Evolutionary conservation across 2,888 invertebrate species (phyloP).

Genomic region (Epistrophe grossulariae): DNA sequence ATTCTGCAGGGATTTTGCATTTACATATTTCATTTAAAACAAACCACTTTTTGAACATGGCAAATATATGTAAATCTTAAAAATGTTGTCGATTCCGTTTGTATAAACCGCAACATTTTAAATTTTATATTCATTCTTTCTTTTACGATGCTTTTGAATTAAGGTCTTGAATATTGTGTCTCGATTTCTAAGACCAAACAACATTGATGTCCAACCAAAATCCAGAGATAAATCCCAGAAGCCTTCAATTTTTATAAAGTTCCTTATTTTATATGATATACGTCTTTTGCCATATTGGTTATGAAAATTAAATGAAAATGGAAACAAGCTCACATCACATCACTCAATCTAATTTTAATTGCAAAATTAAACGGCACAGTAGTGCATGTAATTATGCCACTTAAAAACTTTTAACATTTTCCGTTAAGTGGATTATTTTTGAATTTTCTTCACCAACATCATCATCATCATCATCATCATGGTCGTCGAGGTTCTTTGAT

Average conservation of each 20-base stretch:
- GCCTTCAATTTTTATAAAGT: no score
- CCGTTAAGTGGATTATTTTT: conserved; percentile 57
- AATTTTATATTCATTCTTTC: conserved; percentile 1
- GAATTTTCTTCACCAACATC: conserved; percentile 34
- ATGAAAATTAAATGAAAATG: neutral
- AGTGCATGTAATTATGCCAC: conserved; percentile 64
- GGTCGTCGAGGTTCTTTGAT: conserved; percentile 31
- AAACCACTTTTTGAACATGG: conserved; percentile 14
- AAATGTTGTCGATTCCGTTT: neutral
- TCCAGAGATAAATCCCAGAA: no score
- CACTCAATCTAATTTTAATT: conserved; percentile 39
- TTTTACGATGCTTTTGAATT: neutral
- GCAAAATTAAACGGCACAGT: conserved; percentile 61
- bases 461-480: neutral
- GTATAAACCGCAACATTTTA: conserved; percentile 13
- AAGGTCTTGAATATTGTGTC: neutral
- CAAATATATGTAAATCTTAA: neutral
- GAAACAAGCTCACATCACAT: neutral
- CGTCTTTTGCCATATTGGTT: neutral
- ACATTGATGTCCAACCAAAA: no score
- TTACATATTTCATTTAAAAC: conserved; percentile 1
- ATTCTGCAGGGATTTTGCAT: conserved; percentile 22
- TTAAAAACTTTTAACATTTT: conserved; percentile 60
- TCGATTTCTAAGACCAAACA: no score
- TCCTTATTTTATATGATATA: no score